Percentiles rank a stretch among this genome's conserved stretches.
Evolutionary conservation across 2,797 vertebrate genomes (phyloP).

Genomic region (Rousettus madagascariensis): DNA sequence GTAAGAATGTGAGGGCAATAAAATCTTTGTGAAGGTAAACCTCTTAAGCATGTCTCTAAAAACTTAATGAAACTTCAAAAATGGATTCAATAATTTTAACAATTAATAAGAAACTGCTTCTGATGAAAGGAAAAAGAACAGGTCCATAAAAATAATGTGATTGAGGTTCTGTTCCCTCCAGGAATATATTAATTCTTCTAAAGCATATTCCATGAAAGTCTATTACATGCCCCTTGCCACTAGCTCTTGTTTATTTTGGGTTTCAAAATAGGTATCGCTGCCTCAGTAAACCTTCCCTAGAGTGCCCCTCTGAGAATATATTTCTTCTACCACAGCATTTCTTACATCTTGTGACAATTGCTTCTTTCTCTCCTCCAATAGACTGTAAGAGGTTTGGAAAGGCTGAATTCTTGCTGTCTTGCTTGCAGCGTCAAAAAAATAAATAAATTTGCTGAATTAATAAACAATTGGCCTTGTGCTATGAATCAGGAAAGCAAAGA

Average conservation of each 20-base stretch:
- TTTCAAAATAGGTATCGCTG: background rate
- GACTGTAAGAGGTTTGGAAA: background rate
- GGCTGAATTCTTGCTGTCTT: background rate
- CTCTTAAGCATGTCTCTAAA: constrained; percentile 11
- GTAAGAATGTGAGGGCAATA: background rate
- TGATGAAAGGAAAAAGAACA: background rate
- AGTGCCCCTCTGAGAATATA: background rate
- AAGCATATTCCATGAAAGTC: background rate
- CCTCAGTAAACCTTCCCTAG: background rate
- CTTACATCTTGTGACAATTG: background rate
- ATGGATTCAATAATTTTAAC: constrained; percentile 18
- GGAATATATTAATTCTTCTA: constrained; percentile 1
- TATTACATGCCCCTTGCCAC: background rate
- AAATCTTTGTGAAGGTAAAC: constrained; percentile 6
- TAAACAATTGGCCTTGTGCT: background rate
- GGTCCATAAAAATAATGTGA: background rate
- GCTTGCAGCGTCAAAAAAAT: background rate
- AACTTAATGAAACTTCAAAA: constrained; percentile 38
- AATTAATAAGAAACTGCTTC: constrained; percentile 35
- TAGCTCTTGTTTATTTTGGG: background rate
- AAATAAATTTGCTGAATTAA: background rate
- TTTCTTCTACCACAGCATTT: background rate
- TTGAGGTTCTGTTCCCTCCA: background rate
- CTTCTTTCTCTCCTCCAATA: background rate
- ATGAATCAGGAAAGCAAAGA: background rate